Percentiles rank a stretch among this genome's conserved stretches.
phyloP scores from a whole-genome alignment of 1,140 invertebrate genomes.

The Thalassaphorura encarpata region DNA sequence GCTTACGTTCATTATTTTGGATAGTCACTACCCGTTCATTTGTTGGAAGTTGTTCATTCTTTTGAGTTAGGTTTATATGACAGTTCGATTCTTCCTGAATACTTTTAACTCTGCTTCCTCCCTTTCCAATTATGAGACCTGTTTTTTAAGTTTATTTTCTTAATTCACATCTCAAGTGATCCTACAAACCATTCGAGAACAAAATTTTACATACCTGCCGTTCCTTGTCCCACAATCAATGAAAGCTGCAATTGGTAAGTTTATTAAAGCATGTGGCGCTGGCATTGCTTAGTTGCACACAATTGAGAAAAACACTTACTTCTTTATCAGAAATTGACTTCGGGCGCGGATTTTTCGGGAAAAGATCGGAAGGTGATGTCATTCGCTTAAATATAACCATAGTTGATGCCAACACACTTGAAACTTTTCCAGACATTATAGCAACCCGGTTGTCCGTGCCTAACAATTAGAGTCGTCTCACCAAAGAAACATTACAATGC shows the following conservation, averaged over 20 bases:
- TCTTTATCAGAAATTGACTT: slow-evolving; percentile 32
- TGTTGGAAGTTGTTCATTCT: slow-evolving; percentile 31
- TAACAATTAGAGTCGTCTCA: slow-evolving; percentile 5
- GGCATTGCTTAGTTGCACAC: background rate
- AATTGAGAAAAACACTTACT: slow-evolving; percentile 8
- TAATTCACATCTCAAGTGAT: background rate
- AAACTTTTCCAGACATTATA: slow-evolving; percentile 30
- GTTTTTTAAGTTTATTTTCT: too few species aligned
- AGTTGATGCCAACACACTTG: slow-evolving; percentile 24
- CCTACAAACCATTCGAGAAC: background rate
- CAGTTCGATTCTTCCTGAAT: slow-evolving; percentile 33
- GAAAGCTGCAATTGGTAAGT: slow-evolving; percentile 29
- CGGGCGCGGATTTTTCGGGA: slow-evolving; percentile 31
- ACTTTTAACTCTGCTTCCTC: slow-evolving; percentile 30
- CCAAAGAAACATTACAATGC: too few species aligned
- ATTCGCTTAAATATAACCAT: slow-evolving; percentile 33
- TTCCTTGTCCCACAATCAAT: slow-evolving; percentile 31
- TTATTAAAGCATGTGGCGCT: too few species aligned
- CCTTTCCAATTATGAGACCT: slow-evolving; percentile 33
- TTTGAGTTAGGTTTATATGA: slow-evolving; percentile 33
- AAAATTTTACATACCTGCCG: too few species aligned
- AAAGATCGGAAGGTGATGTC: slow-evolving; percentile 32
- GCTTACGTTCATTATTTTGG: slow-evolving; percentile 32
- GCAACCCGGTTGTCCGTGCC: slow-evolving; percentile 30
- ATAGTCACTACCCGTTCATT: slow-evolving; percentile 34